A percentile compares a stretch with the other conserved stretches of the same genome.
Conservation (phyloP, 2,797 vertebrate genomes). For the Mormyrus hasselquistii region DNA sequence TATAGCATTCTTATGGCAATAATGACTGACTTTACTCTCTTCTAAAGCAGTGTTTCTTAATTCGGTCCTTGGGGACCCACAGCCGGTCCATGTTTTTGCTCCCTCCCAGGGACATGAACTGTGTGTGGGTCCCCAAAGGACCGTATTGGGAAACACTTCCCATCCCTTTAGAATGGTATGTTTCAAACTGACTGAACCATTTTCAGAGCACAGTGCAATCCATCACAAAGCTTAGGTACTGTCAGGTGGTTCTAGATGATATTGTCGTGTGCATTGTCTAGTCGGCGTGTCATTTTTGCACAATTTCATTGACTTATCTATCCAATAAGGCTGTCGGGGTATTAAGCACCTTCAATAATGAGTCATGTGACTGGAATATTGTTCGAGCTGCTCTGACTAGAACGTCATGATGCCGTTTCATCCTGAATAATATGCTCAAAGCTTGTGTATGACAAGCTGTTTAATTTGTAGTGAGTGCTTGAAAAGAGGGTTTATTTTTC, state of each 20-base stretch:
- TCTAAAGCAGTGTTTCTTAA: neutral
- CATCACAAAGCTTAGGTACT: neutral
- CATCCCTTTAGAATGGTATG: too few relatives aligned
- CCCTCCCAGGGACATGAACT: neutral
- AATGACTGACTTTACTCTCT: neutral
- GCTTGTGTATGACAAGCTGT: neutral
- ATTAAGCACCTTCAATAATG: neutral
- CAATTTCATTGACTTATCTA: neutral
- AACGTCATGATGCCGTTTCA: neutral
- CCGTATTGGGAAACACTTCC: neutral
- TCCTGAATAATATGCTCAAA: neutral
- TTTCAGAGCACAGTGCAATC: neutral
- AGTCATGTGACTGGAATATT: neutral
- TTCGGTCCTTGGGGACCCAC: neutral
- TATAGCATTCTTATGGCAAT: neutral
- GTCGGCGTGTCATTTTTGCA: neutral
- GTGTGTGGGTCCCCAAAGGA: neutral
- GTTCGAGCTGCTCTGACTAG: neutral
- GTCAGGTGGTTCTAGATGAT: neutral
- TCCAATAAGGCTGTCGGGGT: neutral
- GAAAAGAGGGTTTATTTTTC: constrained; percentile 2
- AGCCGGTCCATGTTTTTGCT: neutral
- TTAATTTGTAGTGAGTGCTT: neutral
- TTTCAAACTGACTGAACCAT: neutral
- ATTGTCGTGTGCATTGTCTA: neutral